Base-by-base conservation (phyloP, 2,888 invertebrate species). In the Dryobota labecula region DNA sequence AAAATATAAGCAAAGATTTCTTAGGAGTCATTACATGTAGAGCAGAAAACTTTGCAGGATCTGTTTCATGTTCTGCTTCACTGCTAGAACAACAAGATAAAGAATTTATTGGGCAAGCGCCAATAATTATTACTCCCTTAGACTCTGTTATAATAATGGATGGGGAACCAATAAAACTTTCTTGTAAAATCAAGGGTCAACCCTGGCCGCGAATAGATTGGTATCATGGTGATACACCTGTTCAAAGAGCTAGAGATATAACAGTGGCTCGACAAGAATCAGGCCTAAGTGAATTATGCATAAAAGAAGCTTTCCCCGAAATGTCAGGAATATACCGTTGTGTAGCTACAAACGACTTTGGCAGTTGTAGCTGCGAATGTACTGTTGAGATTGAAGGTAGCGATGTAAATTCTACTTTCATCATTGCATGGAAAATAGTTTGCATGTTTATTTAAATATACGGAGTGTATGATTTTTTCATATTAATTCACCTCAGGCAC, bases 21-120 rank as follows among this genome's bases (percentile, higher is more conserved):
- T 95, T 97, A 70, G 99, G 98, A 36, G 96, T 97, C 41, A 98
- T 98, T 86, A 98, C 98, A 30, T 99, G 99, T 87, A 97, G 98
- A 87, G 99, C 99, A 4, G 98, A 98, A 93, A 99, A 99, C 92
- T 98, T 98, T 63, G 98, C 97, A 62, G 99, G 99, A 15, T 98
- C 98, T 0, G 98, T 98, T 11, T 98, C 98, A n/a, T 98, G 98
- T 84, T 98, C 98, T 0, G 98, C 98, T 4, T 97, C 97, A 30
- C 90, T 98, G 84, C 88, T 98, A 85, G 92, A 97, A 33, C 90
- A 97, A 47, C 97, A 97, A 74, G 96, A 94, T 38, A 91, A 91
- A 69, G 96, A 96, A 75, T 20, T 61, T 27, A 61, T 82, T 84
- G 92, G 96, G 89, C 69, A 90, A 80, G 78, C 98, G 51, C 99